Evolutionary conservation across 1,140 invertebrate genomes (phyloP), one percentile per base, ranked within the genome.

Genomic region (Steinernema feltiae): DNA sequence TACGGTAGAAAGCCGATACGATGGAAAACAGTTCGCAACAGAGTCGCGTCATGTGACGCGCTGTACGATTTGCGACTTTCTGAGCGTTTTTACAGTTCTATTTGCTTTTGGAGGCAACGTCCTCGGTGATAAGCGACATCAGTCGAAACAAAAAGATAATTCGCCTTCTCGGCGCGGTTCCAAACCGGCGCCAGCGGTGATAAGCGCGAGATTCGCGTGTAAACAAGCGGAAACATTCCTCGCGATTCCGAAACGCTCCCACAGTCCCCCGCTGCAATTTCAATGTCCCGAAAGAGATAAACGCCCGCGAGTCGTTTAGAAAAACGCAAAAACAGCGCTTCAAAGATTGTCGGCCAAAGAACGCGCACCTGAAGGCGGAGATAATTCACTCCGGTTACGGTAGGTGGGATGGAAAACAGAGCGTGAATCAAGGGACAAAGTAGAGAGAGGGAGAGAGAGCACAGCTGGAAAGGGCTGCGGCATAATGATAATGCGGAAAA

Each of bases 131-230:
- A 63, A 63, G 53, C 53, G 24, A 7, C 24, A 7, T 46, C 41
- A n/a, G 24, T 3, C 53, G 53, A 63, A 63, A 63, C 53, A 63
- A 63, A 63, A 63, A 7, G 53, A 63, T 63, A 63, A 63, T 63
- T 63, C 24, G 53, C 15, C 24, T 63, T 41, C 35, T 41, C 35
- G 35, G 35, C 53, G 53, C 24, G 53, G 53, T 63, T 63, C 53
- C 53, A 63, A 63, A 63, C 53, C 24, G 53, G 53, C 53, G 53
- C 24, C 53, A 12, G 12, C 24, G 12, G 53, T 63, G 53, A 63
- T 63, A 63, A 63, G 53, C 24, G 53, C 53, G 53, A 63, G 24
- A 27, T 17, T 12, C 53, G 24, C 3, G 41, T 3, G 53, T 63
- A 63, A 63, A 63, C 53, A 63, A 15, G 53, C 7, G 53, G 53